Evolutionary conservation across 2,888 invertebrate species (phyloP), one percentile per base, ranked within the genome.

Genomic region (Macrostomum cliftonense): DNA sequence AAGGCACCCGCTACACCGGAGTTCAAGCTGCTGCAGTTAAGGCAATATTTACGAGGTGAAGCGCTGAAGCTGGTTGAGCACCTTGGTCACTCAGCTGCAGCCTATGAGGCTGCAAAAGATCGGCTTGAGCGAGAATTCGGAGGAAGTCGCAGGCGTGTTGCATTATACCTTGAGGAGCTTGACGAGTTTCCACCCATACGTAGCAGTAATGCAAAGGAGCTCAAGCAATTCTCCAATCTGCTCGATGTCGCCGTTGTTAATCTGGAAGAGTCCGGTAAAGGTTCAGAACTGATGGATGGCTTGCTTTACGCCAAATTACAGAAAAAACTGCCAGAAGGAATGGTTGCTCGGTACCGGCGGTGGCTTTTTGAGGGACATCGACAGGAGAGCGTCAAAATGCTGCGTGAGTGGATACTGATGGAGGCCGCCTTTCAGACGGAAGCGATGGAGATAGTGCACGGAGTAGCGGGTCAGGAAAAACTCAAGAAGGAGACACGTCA

Each of bases 11-110:
- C 43, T 9, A 52, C 46, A 16, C 52, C 52, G n/a, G 53, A 53
- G 43, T 53, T 53, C 37, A 53, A 54, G 28, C 20, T 54, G 20
- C 37, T 53, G 12, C 53, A 53, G 17, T 21, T 54, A 12, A 5
- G 49, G 16, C 43, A 53, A 37, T 54, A 49, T 20, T 13, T 54
- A 12, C 12, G 40, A 12, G 53, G 53, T 16, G 49, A 50, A 13
- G 50, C 42, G 11, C 43, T 52, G 39, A 37, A 21, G n/a, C n/a
- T 20, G 7, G 38, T 52, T 12, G 43, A 52, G 16, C 42, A 36
- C 14, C 43, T 52, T 12, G 52, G 52, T 5, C 43, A 52, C 39
- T 47, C 51, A 1, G 52, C 47, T 4, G 28, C 46, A 14, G 51
- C 52, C 21, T 52, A 52, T 28, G 44, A 46, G 11, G 47, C 47